Evolutionary conservation across 2,888 invertebrate genomes (phyloP).

Genomic region (Erebia aethiops): DNA sequence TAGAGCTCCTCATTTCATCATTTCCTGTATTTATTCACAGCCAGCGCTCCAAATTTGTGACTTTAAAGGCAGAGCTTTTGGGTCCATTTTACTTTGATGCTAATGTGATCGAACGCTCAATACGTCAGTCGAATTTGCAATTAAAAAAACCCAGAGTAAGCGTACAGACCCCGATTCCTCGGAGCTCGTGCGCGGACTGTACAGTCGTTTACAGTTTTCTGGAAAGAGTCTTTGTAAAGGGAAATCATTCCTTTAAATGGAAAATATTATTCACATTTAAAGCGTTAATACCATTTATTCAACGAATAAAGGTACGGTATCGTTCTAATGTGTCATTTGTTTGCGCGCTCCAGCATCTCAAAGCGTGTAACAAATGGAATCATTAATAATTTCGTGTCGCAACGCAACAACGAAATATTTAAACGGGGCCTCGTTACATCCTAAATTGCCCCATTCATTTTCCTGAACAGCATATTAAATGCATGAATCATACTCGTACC

Average conservation of each 20-base stretch:
- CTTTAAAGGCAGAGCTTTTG: no score
- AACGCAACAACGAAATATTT: slow-evolving; percentile 32
- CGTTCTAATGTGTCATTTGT: slow-evolving; percentile 24
- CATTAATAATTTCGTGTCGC: slow-evolving; percentile 35
- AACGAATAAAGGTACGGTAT: slow-evolving; percentile 11
- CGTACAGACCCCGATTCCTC: no score
- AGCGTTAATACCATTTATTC: neutral
- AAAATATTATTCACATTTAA: neutral
- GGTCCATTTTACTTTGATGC: no score
- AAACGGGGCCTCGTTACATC: slow-evolving; percentile 32
- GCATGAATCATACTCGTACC: slow-evolving; percentile 61
- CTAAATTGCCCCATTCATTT: slow-evolving; percentile 29
- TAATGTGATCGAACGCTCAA: no score
- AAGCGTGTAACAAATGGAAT: slow-evolving; percentile 33
- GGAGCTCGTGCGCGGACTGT: no score
- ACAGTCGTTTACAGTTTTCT: no score
- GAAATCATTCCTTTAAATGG: neutral
- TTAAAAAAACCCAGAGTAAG: no score
- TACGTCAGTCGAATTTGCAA: no score
- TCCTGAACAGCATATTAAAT: slow-evolving; percentile 25
- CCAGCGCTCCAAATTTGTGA: no score
- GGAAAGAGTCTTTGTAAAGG: neutral
- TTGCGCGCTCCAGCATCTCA: slow-evolving; percentile 28
- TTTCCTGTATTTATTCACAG: no score
- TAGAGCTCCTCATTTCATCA: no score